These are phyloP conservation scores for Zoanthus gigantus DNA, from an alignment of 92 coral and sea anemone genomes.

Conservation along the genomic window DNA sequence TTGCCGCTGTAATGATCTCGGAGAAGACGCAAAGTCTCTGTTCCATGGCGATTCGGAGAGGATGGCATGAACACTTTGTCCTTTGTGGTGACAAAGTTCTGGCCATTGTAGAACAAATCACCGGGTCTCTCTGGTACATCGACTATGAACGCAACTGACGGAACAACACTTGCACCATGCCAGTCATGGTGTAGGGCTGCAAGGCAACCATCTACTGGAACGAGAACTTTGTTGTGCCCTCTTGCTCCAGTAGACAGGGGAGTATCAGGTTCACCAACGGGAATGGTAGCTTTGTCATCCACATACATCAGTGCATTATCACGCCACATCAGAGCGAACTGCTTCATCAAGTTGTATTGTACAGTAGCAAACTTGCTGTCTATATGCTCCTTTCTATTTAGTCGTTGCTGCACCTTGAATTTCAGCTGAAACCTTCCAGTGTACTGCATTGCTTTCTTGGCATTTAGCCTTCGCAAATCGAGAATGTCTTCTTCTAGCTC, in stretches of 20 bases:
- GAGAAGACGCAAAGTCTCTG: conserved; percentile 28
- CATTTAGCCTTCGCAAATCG: background rate
- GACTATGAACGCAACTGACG: conserved; percentile 2
- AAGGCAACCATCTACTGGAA: conserved; percentile 33
- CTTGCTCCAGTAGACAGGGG: conserved; percentile 33
- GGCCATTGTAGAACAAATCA: conserved; percentile 4
- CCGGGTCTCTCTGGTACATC: background rate
- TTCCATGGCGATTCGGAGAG: background rate
- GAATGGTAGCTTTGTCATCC: conserved; percentile 26
- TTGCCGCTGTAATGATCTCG: conserved; percentile 3
- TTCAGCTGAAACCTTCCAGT: conserved; percentile 36
- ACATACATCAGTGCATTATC: conserved; percentile 21
- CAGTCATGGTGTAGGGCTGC: conserved; percentile 47
- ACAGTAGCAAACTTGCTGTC: conserved; percentile 20
- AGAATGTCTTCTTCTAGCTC: conserved; percentile 2
- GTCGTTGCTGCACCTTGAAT: conserved; percentile 1
- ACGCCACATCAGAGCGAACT: conserved; percentile 23
- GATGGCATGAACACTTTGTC: conserved; percentile 19
- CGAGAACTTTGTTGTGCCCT: conserved; percentile 27
- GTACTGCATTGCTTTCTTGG: conserved; percentile 12
- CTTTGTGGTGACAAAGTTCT: conserved; percentile 6
- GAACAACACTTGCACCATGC: conserved; percentile 11
- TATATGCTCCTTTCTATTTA: conserved; percentile 2
- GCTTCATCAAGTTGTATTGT: conserved; percentile 28
- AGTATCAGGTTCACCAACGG: conserved; percentile 40